A percentile compares a stretch with the other conserved stretches of the same genome.
These are phyloP conservation scores for Perizoma flavofasciatum DNA, from an alignment of 2,888 invertebrate genomes.

Conservation along the genomic window DNA sequence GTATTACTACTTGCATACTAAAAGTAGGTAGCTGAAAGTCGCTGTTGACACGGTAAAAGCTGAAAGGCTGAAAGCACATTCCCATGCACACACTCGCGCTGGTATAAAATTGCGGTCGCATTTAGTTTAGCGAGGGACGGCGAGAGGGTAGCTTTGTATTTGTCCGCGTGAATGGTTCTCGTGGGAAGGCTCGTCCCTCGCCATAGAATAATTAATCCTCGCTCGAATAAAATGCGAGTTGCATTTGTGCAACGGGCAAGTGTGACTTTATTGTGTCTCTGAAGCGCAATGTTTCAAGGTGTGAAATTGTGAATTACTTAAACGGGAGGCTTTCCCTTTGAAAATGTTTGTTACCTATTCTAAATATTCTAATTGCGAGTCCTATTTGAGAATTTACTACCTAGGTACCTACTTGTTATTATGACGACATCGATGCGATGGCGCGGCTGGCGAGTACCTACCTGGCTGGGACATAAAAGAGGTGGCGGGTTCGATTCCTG, in stretches of 20 bases:
- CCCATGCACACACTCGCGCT: conserved; percentile 11
- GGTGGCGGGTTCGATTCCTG: too few relatives aligned
- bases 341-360: background rate
- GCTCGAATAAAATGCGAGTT: conserved; percentile 47
- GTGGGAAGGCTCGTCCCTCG: conserved; percentile 41
- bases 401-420: too few relatives aligned
- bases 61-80: conserved; percentile 20
- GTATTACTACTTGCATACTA: conserved; percentile 7
- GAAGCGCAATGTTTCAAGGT: conserved; percentile 27
- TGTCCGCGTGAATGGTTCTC: conserved; percentile 51
- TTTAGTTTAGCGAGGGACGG: conserved; percentile 44
- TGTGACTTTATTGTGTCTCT: conserved; percentile 43
- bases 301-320: conserved; percentile 23
- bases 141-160: conserved; percentile 48
- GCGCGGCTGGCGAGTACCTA: too few relatives aligned
- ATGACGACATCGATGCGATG: too few relatives aligned
- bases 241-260: conserved; percentile 49
- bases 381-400: too few relatives aligned
- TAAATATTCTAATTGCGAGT: too few relatives aligned
- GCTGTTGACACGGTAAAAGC: conserved; percentile 10
- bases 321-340: conserved; percentile 16
- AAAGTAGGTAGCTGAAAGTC: conserved; percentile 9
- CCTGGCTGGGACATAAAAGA: too few relatives aligned
- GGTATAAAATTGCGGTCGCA: conserved; percentile 34
- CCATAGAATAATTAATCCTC: too few relatives aligned